phyloP scores from a whole-genome alignment of 1,140 invertebrate genomes.

The Chelonus insularis region DNA sequence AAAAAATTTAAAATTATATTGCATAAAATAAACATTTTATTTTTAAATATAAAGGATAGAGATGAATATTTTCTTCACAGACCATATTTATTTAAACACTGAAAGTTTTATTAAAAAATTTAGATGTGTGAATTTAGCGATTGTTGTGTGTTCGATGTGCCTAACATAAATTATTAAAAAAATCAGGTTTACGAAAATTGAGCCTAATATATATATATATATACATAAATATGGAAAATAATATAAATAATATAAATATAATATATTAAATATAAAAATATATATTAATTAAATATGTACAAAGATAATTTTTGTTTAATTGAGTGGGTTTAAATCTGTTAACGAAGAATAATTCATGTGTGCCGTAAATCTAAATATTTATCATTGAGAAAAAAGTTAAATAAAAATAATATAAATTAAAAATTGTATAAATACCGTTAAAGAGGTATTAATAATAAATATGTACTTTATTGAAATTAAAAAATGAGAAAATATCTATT shows the following conservation, averaged over 20 bases:
- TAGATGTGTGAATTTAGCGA: conserved; percentile 18
- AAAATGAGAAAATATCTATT: neutral
- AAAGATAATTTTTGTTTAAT: conserved; percentile 5
- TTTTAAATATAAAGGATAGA: neutral
- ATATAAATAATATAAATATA: no score
- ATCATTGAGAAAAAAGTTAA: neutral
- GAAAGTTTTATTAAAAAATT: neutral
- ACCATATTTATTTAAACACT: neutral
- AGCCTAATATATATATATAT: conserved; percentile 2
- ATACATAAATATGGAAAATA: no score
- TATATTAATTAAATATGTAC: conserved; percentile 16
- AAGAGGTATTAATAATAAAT: neutral
- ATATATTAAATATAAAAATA: conserved; percentile 12
- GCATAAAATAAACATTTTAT: conserved; percentile 9
- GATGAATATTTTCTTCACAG: neutral
- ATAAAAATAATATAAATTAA: neutral
- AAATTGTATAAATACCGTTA: neutral
- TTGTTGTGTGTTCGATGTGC: conserved; percentile 27
- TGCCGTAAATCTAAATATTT: conserved; percentile 22
- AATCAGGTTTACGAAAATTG: no score
- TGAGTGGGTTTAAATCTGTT: conserved; percentile 7
- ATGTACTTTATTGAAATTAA: neutral
- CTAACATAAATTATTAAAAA: conserved; percentile 21
- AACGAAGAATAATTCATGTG: conserved; percentile 16
- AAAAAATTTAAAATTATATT: neutral